phyloP scores from a whole-genome alignment of 2,797 vertebrate genomes.

The Basileuterus tristriatus region DNA sequence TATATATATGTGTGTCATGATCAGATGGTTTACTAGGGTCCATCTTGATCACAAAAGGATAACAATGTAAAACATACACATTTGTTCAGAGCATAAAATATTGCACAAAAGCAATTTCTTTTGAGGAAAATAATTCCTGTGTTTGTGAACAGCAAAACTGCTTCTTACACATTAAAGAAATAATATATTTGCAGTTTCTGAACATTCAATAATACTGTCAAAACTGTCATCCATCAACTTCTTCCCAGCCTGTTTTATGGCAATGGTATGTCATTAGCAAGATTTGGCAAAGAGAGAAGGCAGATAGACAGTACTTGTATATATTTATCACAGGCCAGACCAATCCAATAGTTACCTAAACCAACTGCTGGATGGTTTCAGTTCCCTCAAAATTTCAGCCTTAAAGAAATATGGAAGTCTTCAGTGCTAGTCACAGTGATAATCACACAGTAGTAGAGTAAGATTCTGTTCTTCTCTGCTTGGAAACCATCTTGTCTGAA shows the following conservation, averaged over 20 bases:
- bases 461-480: conserved; percentile 78
- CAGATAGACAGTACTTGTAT: conserved; percentile 57
- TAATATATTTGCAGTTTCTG: conserved; percentile 58
- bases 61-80: conserved; percentile 72
- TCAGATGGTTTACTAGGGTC: conserved; percentile 56
- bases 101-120: conserved; percentile 82
- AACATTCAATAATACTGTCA: conserved; percentile 79
- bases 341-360: conserved; percentile 25
- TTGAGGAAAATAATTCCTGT: conserved; percentile 61
- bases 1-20: conserved; percentile 4
- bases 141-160: conserved; percentile 65
- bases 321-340: conserved; percentile 31
- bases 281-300: conserved; percentile 81
- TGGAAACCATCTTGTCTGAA: conserved; percentile 50
- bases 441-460: conserved; percentile 92
- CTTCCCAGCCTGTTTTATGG: conserved; percentile 67
- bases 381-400: conserved; percentile 39
- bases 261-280: conserved; percentile 62
- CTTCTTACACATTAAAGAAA: conserved; percentile 58
- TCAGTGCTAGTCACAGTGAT: conserved; percentile 67
- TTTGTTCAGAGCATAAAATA: conserved; percentile 84
- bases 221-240: conserved; percentile 62
- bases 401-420: conserved; percentile 36
- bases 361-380: conserved; percentile 8
- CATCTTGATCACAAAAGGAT: conserved; percentile 64